Base-by-base conservation (phyloP, 1,140 invertebrate genomes). In the Microplitis mediator region DNA sequence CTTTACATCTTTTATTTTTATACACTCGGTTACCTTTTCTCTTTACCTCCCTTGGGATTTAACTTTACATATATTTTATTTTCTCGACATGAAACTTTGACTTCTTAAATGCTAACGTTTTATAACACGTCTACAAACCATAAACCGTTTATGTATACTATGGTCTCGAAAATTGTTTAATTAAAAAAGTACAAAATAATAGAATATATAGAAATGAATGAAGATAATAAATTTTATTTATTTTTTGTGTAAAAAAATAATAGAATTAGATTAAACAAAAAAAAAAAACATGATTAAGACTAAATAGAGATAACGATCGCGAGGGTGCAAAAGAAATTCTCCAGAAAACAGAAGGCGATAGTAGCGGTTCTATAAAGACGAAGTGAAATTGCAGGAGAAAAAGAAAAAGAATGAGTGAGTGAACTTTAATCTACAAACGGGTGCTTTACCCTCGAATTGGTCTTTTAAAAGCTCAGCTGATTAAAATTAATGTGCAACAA, bases 401-500 rank as follows among this genome's bases (percentile, higher is more conserved):
- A 34, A 39, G 23, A 23, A 23, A 23, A 23, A 23, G 2, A 23
- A 23, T 23, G 23, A 23, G 23, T 23, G 2, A 34, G 39, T 3
- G 39, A 45, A 54, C 9, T 16, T 35, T 14, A 62, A 23, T 60
- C 51, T 5, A 50, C n/a, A 16, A 13, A 56, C 60, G 11, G 35
- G n/a, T 32, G 32, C n/a, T 62, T 63, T 45, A 50, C 45, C 9
- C 4, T 39, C 36, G n/a, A 52, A n/a, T 8, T 23, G 16, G 65
- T 8, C 68, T 54, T 73, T 69, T 68, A 69, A 73, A 73, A 73
- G 60, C 72, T 23, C 61, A 14, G 58, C 23, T 73, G 65, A 73
- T 69, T 73, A 60, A 63, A 63, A 64, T 73, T 73, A 69, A 73
- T 73, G 66, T 63, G 65, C 72, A 56, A 73, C 72, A 64, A 58